A percentile compares a stretch with the other conserved stretches of the same genome.
Evolutionary conservation across 1,140 invertebrate genomes (phyloP).

Genomic region (Trichomalopsis sarcophagae): DNA sequence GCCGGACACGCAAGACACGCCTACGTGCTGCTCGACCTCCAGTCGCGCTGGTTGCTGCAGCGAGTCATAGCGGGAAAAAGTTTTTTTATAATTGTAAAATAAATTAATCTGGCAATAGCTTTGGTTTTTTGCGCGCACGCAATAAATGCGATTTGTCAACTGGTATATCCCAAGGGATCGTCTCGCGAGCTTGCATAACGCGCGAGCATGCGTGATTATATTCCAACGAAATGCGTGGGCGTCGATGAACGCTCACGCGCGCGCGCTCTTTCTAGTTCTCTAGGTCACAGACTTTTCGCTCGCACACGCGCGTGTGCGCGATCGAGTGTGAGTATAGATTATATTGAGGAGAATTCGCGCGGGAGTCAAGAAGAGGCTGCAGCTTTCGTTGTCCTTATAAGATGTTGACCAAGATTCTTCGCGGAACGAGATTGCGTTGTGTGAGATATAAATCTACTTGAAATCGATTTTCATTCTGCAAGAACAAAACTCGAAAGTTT

Average conservation of each 20-base stretch:
- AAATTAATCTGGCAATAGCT: too few species aligned
- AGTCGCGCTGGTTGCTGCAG: constrained; percentile 92
- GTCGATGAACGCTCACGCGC: not conserved
- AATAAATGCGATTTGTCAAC: too few species aligned
- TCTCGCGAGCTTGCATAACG: constrained; percentile 5
- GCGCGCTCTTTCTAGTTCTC: not conserved
- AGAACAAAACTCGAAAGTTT: too few species aligned
- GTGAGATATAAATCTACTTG: too few species aligned
- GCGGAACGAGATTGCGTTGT: not conserved
- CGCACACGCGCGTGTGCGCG: not conserved
- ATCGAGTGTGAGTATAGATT: not conserved
- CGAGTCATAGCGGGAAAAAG: not conserved
- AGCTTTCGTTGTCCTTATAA: constrained; percentile 7
- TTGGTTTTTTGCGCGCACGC: too few species aligned
- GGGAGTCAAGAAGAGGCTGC: constrained; percentile 1
- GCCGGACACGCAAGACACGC: constrained; percentile 88
- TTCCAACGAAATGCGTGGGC: constrained; percentile 4
- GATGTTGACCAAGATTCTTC: not conserved
- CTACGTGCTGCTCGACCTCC: constrained; percentile 92
- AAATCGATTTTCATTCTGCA: too few species aligned
- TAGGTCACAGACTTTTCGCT: not conserved
- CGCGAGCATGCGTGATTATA: not conserved
- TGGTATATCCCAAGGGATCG: not conserved
- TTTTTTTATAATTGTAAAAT: not conserved
- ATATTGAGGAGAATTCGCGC: not conserved